Evolutionary conservation across 2,113 vertebrate species (phyloP), one percentile per base, ranked within the genome.

Genomic region (Caranx ignobilis): DNA sequence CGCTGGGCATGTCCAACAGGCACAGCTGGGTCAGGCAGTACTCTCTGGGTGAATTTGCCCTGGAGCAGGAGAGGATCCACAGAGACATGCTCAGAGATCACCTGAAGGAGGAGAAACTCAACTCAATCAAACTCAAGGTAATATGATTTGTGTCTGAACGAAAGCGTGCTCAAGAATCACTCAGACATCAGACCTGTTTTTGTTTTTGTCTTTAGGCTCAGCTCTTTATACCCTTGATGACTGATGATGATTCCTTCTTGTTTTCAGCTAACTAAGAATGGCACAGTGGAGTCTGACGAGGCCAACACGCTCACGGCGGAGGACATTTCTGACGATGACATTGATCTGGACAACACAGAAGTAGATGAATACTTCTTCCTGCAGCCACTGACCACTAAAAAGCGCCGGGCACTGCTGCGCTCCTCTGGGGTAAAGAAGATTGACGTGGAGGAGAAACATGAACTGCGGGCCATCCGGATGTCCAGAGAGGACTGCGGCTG

Each of bases 311-410:
- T 99, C 48, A 98, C 98, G 0, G 94, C 97, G 43, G 98, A 99
- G 84, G 98, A 99, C 94, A 98, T 99, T 93, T 99, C 97, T 16
- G 98, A 99, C 41, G 97, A 99, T 11, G 98, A 99, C 86, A 97
- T 99, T 66, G 98, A 99, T 87, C 94, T 99, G 62, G 98, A 99
- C 95, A 99, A 99, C 96, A 99, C 98, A 0, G 98, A 99, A 88
- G 98, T 99, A 26, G 98, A 99, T 0, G 98, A 99, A 88, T 99
- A 99, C 91, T 99, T 99, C 94, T 99, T 99, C 87, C 94, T 99
- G 47, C 98, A 99, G 93, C 98, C 98, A 4, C 92, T 99, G 69
- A 98, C 97, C 2, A 99, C 98, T 16, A 99, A 98, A 87, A 99
- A 99, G 79, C 95, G 98, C 0, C 93, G 98, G 48, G 97, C 97